Evolutionary conservation across 2,888 invertebrate species (phyloP).

Genomic region (Rhimphoctona megacephalus): DNA sequence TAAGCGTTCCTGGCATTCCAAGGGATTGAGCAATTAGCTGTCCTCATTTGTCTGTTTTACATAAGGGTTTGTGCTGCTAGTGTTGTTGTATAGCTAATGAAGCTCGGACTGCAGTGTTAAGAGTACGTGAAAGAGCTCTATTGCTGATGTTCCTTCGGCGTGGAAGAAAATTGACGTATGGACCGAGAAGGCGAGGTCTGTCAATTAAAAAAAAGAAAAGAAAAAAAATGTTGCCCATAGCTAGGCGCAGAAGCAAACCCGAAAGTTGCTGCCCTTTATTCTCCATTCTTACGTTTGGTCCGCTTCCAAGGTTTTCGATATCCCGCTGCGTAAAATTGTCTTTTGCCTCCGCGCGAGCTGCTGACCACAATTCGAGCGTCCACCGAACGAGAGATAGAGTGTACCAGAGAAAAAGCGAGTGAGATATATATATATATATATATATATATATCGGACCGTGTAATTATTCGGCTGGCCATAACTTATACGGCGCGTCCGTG

Average conservation of each 20-base stretch:
- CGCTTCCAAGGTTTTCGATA: conserved; percentile 69
- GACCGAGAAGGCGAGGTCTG: conserved; percentile 73
- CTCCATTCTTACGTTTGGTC: conserved; percentile 56
- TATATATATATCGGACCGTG: conserved; percentile 78
- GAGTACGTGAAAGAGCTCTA: conserved; percentile 23
- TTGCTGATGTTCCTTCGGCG: conserved; percentile 41
- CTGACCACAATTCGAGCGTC: conserved; percentile 78
- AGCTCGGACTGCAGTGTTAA: conserved; percentile 16
- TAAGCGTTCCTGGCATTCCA: neutral
- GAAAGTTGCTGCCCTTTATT: conserved; percentile 63
- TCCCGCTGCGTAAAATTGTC: conserved; percentile 85
- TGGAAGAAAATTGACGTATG: conserved; percentile 71
- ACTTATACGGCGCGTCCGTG: conserved; percentile 78
- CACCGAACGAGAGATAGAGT: conserved; percentile 66
- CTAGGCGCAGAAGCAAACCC: conserved; percentile 57
- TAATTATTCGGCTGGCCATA: conserved; percentile 84
- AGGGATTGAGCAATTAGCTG: conserved; percentile 45
- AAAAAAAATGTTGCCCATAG: conserved; percentile 69
- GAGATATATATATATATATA: conserved; percentile 70
- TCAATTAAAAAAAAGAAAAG: conserved; percentile 81
- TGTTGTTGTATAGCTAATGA: conserved; percentile 28
- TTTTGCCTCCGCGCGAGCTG: conserved; percentile 81
- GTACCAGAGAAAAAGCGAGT: conserved; percentile 39
- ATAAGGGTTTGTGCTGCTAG: conserved; percentile 32
- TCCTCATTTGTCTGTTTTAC: conserved; percentile 41